These are phyloP conservation scores for Epizoanthus rinbou DNA, from an alignment of 92 coral and sea anemone species.

Conservation along the genomic window DNA sequence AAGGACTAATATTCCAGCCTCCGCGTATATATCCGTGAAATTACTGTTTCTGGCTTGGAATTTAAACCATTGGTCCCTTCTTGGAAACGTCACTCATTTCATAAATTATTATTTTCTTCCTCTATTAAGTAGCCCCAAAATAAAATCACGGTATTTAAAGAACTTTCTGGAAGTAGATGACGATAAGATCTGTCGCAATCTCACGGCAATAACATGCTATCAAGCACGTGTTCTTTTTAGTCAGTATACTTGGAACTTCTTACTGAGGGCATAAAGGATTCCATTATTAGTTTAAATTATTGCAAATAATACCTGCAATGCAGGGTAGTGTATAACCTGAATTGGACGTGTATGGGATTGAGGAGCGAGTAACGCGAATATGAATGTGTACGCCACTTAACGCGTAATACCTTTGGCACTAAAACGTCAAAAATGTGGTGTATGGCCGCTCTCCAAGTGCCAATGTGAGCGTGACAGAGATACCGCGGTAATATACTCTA, in stretches of 20 bases:
- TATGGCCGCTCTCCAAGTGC: not conserved
- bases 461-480: not conserved
- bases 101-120: not conserved
- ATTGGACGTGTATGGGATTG: no score
- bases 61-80: not conserved
- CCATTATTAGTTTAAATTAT: no score
- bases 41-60: not conserved
- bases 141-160: not conserved
- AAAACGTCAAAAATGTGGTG: not conserved
- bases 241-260: no score
- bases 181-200: no score
- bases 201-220: no score
- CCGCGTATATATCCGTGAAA: no score
- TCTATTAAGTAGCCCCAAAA: not conserved
- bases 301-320: no score
- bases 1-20: not conserved
- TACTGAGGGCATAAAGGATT: no score
- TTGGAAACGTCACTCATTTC: slow-evolving; percentile 8
- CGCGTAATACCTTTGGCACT: not conserved
- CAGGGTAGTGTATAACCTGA: no score
- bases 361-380: no score
- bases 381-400: not conserved
- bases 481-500: not conserved
- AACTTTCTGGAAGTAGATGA: not conserved
- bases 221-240: no score